Evolutionary conservation across 1,140 invertebrate genomes (phyloP), one percentile per base, ranked within the genome.

Genomic region (Drosophila bocqueti): DNA sequence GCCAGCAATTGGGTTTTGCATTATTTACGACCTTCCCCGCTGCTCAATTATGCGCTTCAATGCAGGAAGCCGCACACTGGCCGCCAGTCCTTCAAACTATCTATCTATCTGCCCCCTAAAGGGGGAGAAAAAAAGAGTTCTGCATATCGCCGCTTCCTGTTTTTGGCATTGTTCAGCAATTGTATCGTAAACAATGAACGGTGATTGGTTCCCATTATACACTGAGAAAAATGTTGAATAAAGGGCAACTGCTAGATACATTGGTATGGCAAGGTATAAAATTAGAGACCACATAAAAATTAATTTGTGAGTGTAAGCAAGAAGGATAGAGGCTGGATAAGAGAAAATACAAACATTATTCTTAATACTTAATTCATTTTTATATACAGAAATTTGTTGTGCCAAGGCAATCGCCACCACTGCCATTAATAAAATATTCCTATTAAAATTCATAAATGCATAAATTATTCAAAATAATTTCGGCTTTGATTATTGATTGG

Each of bases 1-100:
- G 55, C 54, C 58, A 69, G 31, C 76, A 77, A 65, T 79, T 59
- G 66, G 75, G 31, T 42, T 73, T 79, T 79, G 76, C 80, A 87
- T 87, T 87, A 89, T 87, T 87, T 87, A 89, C 87, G 72, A 72
- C 65, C 66, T 75, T 71, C 64, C 68, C 64, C 38, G 34, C 38
- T 83, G 81, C 64, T 83, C 71, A 83, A 89, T 87, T 87, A 87
- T 83, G 83, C 81, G 68, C 76, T 69, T 34, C 67, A 46, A 31
- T 77, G 74, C 76, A 62, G 84, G 84, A 83, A 83, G 68, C 40
- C 52, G 71, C 79, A 68, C 58, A 80, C 58, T 87, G 69, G 62
- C 54, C 72, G 62, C 47, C 72, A 87, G 83, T 89, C 81, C 83
- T 83, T 83, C 79, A 89, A 80, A 57, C 72, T 67, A 65, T 29